Evolutionary conservation across 2,113 vertebrate genomes (phyloP), one percentile per base, ranked within the genome.

Genomic region (Sorex fumeus): DNA sequence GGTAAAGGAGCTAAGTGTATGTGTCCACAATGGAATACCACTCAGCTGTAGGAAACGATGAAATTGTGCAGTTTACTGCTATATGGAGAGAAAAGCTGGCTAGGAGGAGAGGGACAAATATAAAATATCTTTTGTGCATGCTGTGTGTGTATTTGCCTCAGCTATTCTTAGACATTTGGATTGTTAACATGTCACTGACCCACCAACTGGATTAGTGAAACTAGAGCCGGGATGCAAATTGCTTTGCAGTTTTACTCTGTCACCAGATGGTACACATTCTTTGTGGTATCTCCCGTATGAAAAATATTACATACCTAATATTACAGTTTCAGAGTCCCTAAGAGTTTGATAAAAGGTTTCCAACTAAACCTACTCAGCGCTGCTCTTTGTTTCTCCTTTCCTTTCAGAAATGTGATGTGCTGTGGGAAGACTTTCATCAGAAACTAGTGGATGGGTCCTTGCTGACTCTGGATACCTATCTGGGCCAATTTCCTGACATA

Each of bases 381-480:
- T 2, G 0, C 32, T 93, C 89, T 95, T 32, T 93, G 60, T 97
- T 77, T 91, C 30, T 95, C 18, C 67, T 60, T 97, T 0, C 78
- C 90, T 96, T 94, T 97, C 97, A 99, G 99, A 99, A 99, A 97
- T 99, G 98, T 97, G 99, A 99, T 97, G 98, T 97, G 15, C 97
- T 99, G 36, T 99, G 99, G 99, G 99, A 99, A 98, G 99, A 99
- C 95, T 99, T 99, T 86, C 99, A 99, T 97, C 98, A 99, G 95
- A 99, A 99, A 92, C 96, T 99, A 86, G 99, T 99, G 82, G 99
- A 99, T 97, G 99, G 99, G 0, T 99, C 99, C 0, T 96, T 99
- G 76, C 96, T 99, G 95, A 99, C 99, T 6, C 96, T 99, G 97
- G 99, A 99, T 71, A 99, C 97, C 2, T 99, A 99, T 95, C 97